Evolutionary conservation across 2,113 vertebrate genomes (phyloP).

Genomic region (Tretioscincus oriximinensis): DNA sequence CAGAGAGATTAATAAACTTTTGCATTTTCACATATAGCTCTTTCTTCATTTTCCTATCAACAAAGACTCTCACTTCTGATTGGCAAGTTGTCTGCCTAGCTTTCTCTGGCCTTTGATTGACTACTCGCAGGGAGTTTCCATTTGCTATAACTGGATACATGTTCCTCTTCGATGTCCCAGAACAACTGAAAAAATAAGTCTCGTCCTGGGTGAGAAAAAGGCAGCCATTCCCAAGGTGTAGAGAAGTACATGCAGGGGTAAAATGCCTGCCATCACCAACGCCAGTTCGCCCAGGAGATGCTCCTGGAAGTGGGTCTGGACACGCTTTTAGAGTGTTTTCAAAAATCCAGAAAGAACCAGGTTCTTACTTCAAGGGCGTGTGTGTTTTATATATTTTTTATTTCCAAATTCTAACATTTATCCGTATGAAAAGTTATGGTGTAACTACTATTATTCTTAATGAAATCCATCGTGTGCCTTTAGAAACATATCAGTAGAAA

Average conservation of each 20-base stretch:
- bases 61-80: too few relatives aligned
- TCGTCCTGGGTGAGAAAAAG: neutral
- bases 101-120: too few relatives aligned
- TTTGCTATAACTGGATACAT: too few relatives aligned
- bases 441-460: neutral
- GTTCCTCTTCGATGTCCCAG: too few relatives aligned
- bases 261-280: neutral
- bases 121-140: too few relatives aligned
- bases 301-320: conserved; percentile 21
- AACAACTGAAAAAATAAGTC: conserved; percentile 25
- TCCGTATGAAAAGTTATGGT: neutral
- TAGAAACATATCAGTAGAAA: neutral
- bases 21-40: too few relatives aligned
- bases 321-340: conserved; percentile 47
- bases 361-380: conserved; percentile 40
- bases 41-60: too few relatives aligned
- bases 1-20: too few relatives aligned
- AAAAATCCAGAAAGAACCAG: conserved; percentile 42
- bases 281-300: conserved; percentile 18
- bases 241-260: neutral
- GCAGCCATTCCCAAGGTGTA: too few relatives aligned
- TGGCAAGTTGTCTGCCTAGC: too few relatives aligned
- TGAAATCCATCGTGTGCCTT: neutral
- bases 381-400: conserved; percentile 26
- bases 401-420: neutral